Conservation (phyloP, 53 echinoderm and acorn worm genomes). For the Paracentrotus lividus region DNA sequence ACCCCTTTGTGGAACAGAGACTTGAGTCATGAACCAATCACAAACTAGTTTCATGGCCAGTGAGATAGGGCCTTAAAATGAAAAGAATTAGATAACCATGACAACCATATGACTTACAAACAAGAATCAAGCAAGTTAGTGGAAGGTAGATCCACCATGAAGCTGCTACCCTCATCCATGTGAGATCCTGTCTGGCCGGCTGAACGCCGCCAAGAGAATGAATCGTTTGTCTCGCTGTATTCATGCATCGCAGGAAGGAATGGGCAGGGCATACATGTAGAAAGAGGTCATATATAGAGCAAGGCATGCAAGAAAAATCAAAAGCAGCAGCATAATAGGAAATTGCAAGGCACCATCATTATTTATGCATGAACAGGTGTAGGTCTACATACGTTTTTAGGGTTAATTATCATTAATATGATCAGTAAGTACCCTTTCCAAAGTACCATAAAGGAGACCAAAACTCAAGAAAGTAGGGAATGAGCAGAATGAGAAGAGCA, state of each 20-base stretch:
- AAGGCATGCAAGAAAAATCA: slow-evolving; percentile 31
- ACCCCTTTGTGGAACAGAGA: no score
- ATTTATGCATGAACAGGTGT: no score
- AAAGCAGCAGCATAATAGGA: not conserved
- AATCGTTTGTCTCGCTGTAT: slow-evolving; percentile 90
- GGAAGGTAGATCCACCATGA: slow-evolving; percentile 73
- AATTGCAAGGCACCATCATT: not conserved
- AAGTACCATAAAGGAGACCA: no score
- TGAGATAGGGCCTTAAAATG: not conserved
- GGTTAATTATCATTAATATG: no score
- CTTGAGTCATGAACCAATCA: no score
- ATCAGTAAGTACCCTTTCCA: no score
- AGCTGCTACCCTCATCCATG: slow-evolving; percentile 85
- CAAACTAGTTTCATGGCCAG: no score
- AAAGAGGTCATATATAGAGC: slow-evolving; percentile 2
- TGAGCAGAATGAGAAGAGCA: no score
- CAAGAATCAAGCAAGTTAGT: slow-evolving; percentile 87
- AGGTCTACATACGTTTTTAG: not conserved
- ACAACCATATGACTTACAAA: slow-evolving; percentile 81
- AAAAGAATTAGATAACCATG: not conserved
- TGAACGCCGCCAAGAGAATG: slow-evolving; percentile 94
- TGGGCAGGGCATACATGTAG: not conserved
- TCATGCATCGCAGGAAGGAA: not conserved
- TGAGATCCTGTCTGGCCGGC: slow-evolving; percentile 81
- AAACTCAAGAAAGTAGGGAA: no score